These are phyloP conservation scores for Trachymyrmex septentrionalis DNA, from an alignment of 1,140 invertebrate species.

Conservation along the genomic window DNA sequence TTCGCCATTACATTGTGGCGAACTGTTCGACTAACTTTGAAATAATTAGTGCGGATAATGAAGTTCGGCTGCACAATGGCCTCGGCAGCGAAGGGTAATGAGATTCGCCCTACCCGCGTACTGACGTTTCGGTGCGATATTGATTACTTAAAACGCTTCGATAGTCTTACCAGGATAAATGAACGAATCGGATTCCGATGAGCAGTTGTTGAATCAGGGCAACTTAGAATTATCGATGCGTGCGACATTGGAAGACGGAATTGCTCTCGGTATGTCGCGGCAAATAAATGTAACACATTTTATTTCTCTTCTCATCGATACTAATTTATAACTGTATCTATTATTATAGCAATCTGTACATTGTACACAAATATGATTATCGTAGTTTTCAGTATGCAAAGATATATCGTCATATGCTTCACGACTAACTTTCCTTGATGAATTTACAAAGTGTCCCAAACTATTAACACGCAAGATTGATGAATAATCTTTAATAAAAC, in stretches of 20 bases:
- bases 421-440: background rate
- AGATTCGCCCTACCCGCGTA: slow-evolving; percentile 73
- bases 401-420: background rate
- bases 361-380: background rate
- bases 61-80: slow-evolving; percentile 82
- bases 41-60: slow-evolving; percentile 86
- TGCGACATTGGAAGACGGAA: background rate
- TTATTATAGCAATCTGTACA: background rate
- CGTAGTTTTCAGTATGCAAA: background rate
- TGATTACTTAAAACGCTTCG: slow-evolving; percentile 76
- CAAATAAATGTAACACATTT: background rate
- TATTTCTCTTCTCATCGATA: background rate
- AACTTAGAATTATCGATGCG: slow-evolving; percentile 24
- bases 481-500: background rate
- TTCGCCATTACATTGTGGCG: slow-evolving; percentile 83
- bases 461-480: background rate
- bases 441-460: background rate
- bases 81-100: slow-evolving; percentile 77
- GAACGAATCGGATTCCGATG: slow-evolving; percentile 69
- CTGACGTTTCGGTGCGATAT: slow-evolving; percentile 78
- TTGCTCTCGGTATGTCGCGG: background rate
- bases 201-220: slow-evolving; percentile 41
- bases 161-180: slow-evolving; percentile 63
- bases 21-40: slow-evolving; percentile 85
- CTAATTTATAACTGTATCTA: background rate